phyloP scores from a whole-genome alignment of 2,113 vertebrate species.

The Ceyx cyanopectus region DNA sequence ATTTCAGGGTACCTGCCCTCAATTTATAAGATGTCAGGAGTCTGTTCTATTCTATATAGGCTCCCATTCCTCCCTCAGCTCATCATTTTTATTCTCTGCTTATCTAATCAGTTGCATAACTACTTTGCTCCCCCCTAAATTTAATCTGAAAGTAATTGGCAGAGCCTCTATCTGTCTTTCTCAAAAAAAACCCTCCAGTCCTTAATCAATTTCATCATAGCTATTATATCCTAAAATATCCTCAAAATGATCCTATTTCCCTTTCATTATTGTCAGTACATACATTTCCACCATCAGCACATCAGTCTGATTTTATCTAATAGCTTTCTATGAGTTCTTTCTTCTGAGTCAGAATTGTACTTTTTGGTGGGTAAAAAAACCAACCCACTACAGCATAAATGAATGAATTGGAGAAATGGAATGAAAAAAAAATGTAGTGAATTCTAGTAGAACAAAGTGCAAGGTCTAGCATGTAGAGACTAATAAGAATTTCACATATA shows the following conservation, averaged over 20 bases:
- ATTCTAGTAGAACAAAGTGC: background rate
- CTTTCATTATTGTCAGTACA: background rate
- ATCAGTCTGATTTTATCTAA: slow-evolving; percentile 4
- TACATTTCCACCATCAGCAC: background rate
- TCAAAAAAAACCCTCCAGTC: background rate
- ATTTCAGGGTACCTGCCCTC: background rate
- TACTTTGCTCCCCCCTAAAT: background rate
- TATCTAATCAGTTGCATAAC: background rate
- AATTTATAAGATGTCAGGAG: background rate
- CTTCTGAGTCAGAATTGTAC: background rate
- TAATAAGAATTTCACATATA: background rate
- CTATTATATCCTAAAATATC: background rate
- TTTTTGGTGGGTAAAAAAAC: slow-evolving; percentile 1
- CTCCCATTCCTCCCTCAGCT: background rate
- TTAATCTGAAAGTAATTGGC: background rate
- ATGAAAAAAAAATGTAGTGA: slow-evolving; percentile 4
- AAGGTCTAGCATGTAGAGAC: background rate
- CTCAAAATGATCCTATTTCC: background rate
- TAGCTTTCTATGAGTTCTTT: background rate
- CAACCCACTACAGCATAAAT: background rate
- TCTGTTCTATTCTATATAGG: background rate
- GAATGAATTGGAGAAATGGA: background rate
- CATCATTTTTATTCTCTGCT: background rate
- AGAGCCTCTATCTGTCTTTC: background rate
- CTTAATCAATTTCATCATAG: background rate